These are phyloP conservation scores for Pandion haliaetus DNA, from an alignment of 2,113 vertebrate genomes.

Conservation along the genomic window DNA sequence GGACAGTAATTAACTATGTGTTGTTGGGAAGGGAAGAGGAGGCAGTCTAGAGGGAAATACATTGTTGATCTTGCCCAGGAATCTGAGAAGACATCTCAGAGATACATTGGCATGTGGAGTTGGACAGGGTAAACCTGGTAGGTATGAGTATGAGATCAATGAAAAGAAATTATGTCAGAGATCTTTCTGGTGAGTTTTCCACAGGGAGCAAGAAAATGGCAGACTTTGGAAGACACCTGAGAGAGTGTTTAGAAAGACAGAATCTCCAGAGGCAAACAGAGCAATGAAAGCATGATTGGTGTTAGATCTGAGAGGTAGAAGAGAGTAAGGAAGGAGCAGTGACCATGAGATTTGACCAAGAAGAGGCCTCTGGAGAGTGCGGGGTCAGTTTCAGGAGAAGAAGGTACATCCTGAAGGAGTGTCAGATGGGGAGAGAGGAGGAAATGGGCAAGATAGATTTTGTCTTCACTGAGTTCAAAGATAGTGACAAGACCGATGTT, in stretches of 20 bases:
- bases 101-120: neutral
- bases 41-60: neutral
- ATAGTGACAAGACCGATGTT: neutral
- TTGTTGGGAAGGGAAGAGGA: neutral
- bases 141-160: neutral
- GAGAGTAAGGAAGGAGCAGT: neutral
- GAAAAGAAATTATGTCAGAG: neutral
- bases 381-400: neutral
- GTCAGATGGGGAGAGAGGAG: neutral
- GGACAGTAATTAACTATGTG: neutral
- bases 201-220: neutral
- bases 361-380: neutral
- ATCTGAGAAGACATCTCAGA: neutral
- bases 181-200: neutral
- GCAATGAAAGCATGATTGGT: neutral
- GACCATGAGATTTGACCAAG: neutral
- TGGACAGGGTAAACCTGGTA: neutral
- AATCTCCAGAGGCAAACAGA: neutral
- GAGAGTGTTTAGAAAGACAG: neutral
- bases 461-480: neutral
- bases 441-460: neutral
- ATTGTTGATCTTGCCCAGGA: neutral
- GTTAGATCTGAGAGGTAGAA: neutral
- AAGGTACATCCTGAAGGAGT: neutral
- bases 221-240: neutral